Evolutionary conservation across 2,888 invertebrate species (phyloP), one percentile per base, ranked within the genome.

Genomic region (Baronia brevicornis): DNA sequence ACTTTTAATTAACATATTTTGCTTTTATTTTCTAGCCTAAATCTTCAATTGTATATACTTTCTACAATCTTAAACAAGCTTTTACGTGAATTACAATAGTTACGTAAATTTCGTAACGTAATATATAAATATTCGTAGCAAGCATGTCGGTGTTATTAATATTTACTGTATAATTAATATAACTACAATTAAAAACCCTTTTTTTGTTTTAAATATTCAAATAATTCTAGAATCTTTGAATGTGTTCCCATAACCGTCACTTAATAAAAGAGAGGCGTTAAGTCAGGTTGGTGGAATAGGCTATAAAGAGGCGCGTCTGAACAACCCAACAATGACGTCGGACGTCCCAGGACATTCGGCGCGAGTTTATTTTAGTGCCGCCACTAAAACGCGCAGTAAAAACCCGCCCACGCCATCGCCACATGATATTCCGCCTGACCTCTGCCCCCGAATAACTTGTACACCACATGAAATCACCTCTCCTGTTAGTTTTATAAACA

Each of bases 401-500:
- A 77, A 67, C 62, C 71, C 80, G 62, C 82, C 82, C 70, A 80
- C 79, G 55, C 72, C 69, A 67, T 71, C 60, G 64, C 61, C 45
- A 11, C 62, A 65, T 64, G 72, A 73, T 73, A 74, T 72, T 63
- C 58, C 54, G 36, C 42, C 55, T 66, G 79, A 79, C 79, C 82
- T 71, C 56, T 73, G 72, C 69, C 77, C 78, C 65, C 59, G 40
- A 29, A 34, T 29, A 34, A 19, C 24, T 15, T 33, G 27, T 27
- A 24, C 34, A 28, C 24, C 29, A n/a, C 20, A 29, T 17, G 23
- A 24, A 18, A 24, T 25, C 25, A 28, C 28, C 34, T 34, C 28
- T 19, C 19, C 25, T n/a, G 8, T 25, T 5, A 29, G 14, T 15
- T 38, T 30, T 33, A 31, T 12, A 15, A 10, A 17, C 23, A 13